Percentiles rank a stretch among this genome's conserved stretches.
phyloP scores from a whole-genome alignment of 2,888 invertebrate genomes.

The Ceriagrion tenellum region DNA sequence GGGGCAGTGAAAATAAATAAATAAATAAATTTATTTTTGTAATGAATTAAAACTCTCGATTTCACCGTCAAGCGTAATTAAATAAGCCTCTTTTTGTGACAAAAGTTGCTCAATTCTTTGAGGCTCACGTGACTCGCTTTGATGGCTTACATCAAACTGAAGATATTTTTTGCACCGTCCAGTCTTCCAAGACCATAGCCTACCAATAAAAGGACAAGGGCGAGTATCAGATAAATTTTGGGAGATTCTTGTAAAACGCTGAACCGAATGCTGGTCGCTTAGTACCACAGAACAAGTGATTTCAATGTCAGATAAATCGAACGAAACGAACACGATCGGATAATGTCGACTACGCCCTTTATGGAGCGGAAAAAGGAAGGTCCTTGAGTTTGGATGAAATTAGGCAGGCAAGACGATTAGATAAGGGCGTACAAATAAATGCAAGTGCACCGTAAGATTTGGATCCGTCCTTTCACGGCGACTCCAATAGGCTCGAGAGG shows the following conservation, averaged over 20 bases:
- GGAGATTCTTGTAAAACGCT: background rate
- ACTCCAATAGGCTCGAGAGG: background rate
- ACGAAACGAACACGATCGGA: background rate
- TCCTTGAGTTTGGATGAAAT: background rate
- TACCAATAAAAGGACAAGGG: background rate
- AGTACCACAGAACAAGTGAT: background rate
- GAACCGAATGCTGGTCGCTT: background rate
- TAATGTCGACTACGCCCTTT: background rate
- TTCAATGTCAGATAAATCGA: background rate
- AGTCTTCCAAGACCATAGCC: background rate
- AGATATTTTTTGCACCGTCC: background rate
- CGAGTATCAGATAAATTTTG: background rate
- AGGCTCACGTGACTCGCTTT: background rate
- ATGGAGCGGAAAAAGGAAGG: background rate
- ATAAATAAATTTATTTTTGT: too few relatives aligned
- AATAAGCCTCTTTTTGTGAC: too few relatives aligned
- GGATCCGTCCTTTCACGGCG: background rate
- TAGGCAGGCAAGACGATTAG: constrained; percentile 8
- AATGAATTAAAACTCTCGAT: too few relatives aligned
- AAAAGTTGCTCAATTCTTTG: too few relatives aligned
- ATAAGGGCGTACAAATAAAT: constrained; percentile 25
- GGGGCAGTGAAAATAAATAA: too few relatives aligned
- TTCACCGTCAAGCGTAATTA: too few relatives aligned
- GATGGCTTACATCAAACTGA: background rate
- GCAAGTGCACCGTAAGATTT: background rate